Evolutionary conservation across 2,888 invertebrate species (phyloP), one percentile per base, ranked within the genome.

Genomic region (Thera britannica): DNA sequence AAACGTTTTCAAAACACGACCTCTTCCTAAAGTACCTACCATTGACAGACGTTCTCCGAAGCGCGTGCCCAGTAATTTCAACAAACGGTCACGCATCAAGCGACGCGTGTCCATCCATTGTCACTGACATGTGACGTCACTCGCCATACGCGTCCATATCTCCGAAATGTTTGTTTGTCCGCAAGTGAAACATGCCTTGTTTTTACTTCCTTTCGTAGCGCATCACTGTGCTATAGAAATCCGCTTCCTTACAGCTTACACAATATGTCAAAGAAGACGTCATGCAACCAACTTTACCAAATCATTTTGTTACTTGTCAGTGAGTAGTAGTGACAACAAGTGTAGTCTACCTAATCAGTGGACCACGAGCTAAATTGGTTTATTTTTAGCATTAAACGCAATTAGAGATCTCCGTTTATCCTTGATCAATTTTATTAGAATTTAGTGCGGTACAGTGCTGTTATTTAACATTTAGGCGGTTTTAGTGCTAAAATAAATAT

Each of bases 21-120:
- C 80, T 83, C 84, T 80, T 76, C 80, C 81, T 68, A 74, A 34
- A 74, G 74, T 76, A 36, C 79, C 84, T 76, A 36, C 79, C 84
- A 86, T 87, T 84, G 83, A 87, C 79, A 73, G 73, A 71, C 70
- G 67, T 92, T 91, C 92, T 83, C 73, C 77, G 92, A 91, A 92
- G 79, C 91, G 88, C 89, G 90, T 90, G 92, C 90, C 83, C 85
- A 70, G 86, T 83, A 71, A 66, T 68, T 71, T 71, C 71, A 72
- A 73, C 72, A 73, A 72, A 64, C 73, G 62, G 65, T 60, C 71
- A 65, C 64, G 72, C 64, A 70, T 61, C 65, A 57, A 57, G 52
- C 72, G 72, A 76, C 81, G 77, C 77, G 79, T 77, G 83, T 72
- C 77, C 36, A 57, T 71, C 79, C 72, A 83, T 83, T 83, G 83